Conservation (phyloP, 37 sponge, comb jelly and placozoan genomes). For the Lycopodina hypogea region DNA sequence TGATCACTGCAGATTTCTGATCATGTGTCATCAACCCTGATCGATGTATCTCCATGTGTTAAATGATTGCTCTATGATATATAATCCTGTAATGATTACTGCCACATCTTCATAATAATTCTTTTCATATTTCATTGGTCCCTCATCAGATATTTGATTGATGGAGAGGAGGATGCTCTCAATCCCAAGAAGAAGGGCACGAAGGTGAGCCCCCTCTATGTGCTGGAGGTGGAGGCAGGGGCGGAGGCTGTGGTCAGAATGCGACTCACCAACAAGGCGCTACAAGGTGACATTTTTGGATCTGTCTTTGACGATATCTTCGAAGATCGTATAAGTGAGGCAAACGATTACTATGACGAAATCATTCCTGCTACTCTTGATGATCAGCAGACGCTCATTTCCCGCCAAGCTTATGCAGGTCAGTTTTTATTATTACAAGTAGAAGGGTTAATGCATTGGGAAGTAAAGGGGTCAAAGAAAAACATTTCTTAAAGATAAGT, state of each 20-base stretch:
- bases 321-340: conserved; percentile 58
- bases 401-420: conserved; percentile 90
- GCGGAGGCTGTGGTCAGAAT: conserved; percentile 40
- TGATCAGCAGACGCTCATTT: conserved; percentile 57
- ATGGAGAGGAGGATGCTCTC: conserved; percentile 74
- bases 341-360: conserved; percentile 73
- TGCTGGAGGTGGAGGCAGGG: conserved; percentile 73
- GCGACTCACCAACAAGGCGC: conserved; percentile 60
- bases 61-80: too few species aligned
- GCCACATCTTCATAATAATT: too few species aligned
- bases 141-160: conserved; percentile 63
- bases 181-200: conserved; percentile 71
- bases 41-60: too few species aligned
- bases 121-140: not conserved
- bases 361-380: conserved; percentile 26
- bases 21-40: too few species aligned
- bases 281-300: conserved; percentile 50
- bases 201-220: conserved; percentile 74
- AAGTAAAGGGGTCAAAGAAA: too few species aligned
- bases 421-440: not conserved
- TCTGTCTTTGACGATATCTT: conserved; percentile 58
- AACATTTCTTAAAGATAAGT: not conserved
- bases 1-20: too few species aligned
- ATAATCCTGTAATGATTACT: too few species aligned
- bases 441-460: not conserved